Conservation (phyloP, 2,888 invertebrate genomes). For the Plebejus melissa region DNA sequence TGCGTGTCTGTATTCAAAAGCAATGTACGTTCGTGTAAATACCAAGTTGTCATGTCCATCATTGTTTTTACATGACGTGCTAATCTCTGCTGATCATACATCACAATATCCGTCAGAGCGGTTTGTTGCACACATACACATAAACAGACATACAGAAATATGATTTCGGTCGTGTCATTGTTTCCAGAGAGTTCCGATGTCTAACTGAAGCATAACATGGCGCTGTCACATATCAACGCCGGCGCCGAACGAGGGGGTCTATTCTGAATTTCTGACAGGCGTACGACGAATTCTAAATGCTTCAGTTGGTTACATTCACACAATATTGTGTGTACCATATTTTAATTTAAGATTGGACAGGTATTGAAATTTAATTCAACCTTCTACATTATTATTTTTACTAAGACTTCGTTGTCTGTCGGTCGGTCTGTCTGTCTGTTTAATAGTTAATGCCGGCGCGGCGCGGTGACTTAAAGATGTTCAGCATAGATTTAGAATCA, state of each 20-base stretch:
- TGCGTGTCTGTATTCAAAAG: neutral
- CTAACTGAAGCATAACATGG: slow-evolving; percentile 45
- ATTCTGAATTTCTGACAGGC: slow-evolving; percentile 30
- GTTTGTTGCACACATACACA: neutral
- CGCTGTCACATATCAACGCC: slow-evolving; percentile 50
- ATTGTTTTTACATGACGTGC: slow-evolving; percentile 5
- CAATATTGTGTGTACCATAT: neutral
- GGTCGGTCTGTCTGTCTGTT: too few relatives aligned
- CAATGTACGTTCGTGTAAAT: neutral
- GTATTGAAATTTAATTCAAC: too few relatives aligned
- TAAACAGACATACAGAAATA: slow-evolving; percentile 30
- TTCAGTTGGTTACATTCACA: neutral
- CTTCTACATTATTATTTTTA: too few relatives aligned
- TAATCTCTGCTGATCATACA: slow-evolving; percentile 14
- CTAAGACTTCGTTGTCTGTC: too few relatives aligned
- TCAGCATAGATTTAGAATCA: too few relatives aligned
- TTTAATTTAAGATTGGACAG: neutral
- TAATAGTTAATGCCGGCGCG: too few relatives aligned
- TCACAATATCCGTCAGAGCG: neutral
- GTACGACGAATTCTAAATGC: neutral
- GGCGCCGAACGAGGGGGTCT: slow-evolving; percentile 37
- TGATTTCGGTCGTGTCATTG: slow-evolving; percentile 44
- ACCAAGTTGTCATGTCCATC: neutral
- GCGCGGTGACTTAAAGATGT: too few relatives aligned
- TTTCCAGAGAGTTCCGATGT: slow-evolving; percentile 45